A percentile compares a stretch with the other conserved stretches of the same genome.
Evolutionary conservation across 2,888 invertebrate genomes (phyloP).

Genomic region (Diadromus collaris): DNA sequence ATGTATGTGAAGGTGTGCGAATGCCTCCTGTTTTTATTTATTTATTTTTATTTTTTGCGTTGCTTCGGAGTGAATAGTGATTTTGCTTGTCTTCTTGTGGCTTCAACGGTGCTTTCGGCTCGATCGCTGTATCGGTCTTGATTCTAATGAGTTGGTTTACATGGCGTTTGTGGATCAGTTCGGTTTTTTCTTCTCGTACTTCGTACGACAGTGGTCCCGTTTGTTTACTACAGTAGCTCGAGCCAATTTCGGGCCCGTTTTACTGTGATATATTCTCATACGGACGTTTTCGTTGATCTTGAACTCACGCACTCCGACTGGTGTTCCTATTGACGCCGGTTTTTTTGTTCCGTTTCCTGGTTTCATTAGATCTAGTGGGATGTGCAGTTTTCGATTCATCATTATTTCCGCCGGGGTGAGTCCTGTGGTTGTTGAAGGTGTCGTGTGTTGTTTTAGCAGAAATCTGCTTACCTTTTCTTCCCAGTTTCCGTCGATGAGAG

Average conservation of each 20-base stretch:
- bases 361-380: slow-evolving; percentile 22
- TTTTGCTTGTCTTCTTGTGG: background rate
- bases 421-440: slow-evolving; percentile 49
- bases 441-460: slow-evolving; percentile 57
- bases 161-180: slow-evolving; percentile 43
- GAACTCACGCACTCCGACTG: slow-evolving; percentile 19
- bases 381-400: slow-evolving; percentile 50
- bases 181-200: slow-evolving; percentile 32
- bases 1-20: no score
- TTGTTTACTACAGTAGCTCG: slow-evolving; percentile 41
- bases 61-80: no score
- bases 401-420: slow-evolving; percentile 46
- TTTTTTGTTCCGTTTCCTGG: slow-evolving; percentile 11
- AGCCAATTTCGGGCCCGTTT: slow-evolving; percentile 44
- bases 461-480: slow-evolving; percentile 46
- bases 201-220: slow-evolving; percentile 55
- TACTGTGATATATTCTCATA: slow-evolving; percentile 28
- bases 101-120: background rate
- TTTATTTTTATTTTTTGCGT: no score
- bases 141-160: slow-evolving; percentile 45
- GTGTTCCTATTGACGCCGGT: slow-evolving; percentile 22
- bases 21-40: no score
- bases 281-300: slow-evolving; percentile 44
- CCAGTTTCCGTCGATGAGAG: slow-evolving; percentile 53
- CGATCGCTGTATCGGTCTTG: background rate